Conservation (phyloP, 2,113 vertebrate genomes). For the Sclerurus mexicanus region DNA sequence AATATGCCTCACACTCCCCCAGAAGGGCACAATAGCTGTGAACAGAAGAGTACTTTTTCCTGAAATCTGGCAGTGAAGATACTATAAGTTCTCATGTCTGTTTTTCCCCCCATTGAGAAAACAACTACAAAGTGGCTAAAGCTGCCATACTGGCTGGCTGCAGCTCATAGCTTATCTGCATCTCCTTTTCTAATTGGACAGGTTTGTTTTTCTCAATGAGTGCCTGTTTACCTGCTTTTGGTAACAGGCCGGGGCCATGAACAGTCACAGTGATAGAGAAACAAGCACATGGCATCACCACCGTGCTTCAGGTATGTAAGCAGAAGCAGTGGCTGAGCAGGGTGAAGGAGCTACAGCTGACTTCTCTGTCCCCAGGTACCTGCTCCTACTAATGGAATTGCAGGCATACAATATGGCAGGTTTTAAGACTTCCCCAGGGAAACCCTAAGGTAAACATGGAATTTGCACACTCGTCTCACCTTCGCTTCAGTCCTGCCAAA, state of each 20-base stretch:
- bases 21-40: constrained; percentile 31
- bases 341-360: background rate
- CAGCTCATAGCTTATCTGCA: background rate
- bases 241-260: fast-evolving
- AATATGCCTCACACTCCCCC: background rate
- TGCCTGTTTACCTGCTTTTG: background rate
- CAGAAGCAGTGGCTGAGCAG: fast-evolving
- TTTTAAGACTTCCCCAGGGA: background rate
- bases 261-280: background rate
- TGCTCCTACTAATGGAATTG: background rate
- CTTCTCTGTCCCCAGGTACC: background rate
- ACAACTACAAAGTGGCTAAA: background rate
- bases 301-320: fast-evolving
- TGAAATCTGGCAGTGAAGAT: background rate
- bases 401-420: background rate
- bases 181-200: background rate
- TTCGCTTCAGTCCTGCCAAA: background rate
- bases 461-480: background rate
- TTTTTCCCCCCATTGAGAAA: background rate
- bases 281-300: background rate
- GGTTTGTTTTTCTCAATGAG: background rate
- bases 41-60: background rate
- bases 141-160: background rate
- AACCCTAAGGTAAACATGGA: background rate
- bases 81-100: background rate